Percentiles rank a stretch among this genome's conserved stretches.
phyloP scores from a whole-genome alignment of 23 tunicate species.

The Ascidia mentula region DNA sequence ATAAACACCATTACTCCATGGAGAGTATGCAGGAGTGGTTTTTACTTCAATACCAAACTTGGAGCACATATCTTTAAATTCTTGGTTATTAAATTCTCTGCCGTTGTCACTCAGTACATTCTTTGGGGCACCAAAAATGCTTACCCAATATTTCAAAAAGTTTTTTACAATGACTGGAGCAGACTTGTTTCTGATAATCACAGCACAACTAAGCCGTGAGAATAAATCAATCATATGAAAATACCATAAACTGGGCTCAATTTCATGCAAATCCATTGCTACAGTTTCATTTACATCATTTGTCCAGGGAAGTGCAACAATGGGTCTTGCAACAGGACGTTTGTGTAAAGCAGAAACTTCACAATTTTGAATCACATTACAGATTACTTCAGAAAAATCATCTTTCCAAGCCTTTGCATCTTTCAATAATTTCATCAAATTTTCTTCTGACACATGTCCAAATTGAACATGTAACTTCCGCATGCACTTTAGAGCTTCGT shows the following conservation, averaged over 20 bases:
- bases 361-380: neutral
- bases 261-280: slow-evolving; percentile 29
- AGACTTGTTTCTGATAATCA: slow-evolving; percentile 11
- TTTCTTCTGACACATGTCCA: slow-evolving; percentile 15
- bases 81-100: slow-evolving; percentile 23
- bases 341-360: neutral
- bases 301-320: slow-evolving; percentile 17
- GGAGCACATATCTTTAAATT: slow-evolving; percentile 10
- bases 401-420: neutral
- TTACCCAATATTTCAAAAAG: slow-evolving; percentile 13
- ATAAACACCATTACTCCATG: slow-evolving; percentile 24
- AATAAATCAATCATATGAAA: slow-evolving; percentile 32
- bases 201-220: slow-evolving; percentile 5
- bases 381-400: neutral
- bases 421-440: neutral
- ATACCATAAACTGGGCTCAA: slow-evolving; percentile 26
- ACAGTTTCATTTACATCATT: slow-evolving; percentile 17
- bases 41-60: slow-evolving; percentile 12
- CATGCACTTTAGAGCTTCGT: neutral
- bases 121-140: slow-evolving; percentile 12
- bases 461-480: slow-evolving; percentile 13
- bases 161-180: slow-evolving; percentile 10
- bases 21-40: slow-evolving; percentile 23
- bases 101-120: slow-evolving; percentile 28
- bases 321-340: slow-evolving; percentile 6